Percentiles rank a stretch among this genome's conserved stretches.
These are phyloP conservation scores for Ctenicera cuprea DNA, from an alignment of 2,888 invertebrate species.

Conservation along the genomic window DNA sequence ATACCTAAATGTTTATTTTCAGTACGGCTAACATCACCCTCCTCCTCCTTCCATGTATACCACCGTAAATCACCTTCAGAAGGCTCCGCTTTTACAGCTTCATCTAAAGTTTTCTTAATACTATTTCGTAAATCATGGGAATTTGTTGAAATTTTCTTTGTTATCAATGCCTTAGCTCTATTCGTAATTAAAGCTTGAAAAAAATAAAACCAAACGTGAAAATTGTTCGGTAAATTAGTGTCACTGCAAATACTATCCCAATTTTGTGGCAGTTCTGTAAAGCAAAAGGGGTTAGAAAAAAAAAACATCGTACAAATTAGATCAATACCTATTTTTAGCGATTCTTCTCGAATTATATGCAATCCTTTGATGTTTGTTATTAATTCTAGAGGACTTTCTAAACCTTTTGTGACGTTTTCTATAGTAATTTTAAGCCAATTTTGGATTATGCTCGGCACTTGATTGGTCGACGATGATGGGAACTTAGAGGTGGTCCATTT, in stretches of 20 bases:
- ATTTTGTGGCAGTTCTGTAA: slow-evolving; percentile 77
- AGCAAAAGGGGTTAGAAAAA: too few relatives aligned
- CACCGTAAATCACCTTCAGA: slow-evolving; percentile 80
- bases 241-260: slow-evolving; percentile 80
- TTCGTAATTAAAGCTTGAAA: slow-evolving; percentile 85
- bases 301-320: slow-evolving; percentile 58
- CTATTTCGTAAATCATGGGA: slow-evolving; percentile 72
- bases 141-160: slow-evolving; percentile 65
- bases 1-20: slow-evolving; percentile 69
- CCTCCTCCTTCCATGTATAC: slow-evolving; percentile 85
- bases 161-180: slow-evolving; percentile 79
- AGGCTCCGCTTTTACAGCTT: slow-evolving; percentile 64
- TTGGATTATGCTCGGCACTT: slow-evolving; percentile 69
- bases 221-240: slow-evolving; percentile 74
- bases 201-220: slow-evolving; percentile 83
- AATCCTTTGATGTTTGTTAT: slow-evolving; percentile 83
- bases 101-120: slow-evolving; percentile 57
- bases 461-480: neutral
- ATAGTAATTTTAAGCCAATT: slow-evolving; percentile 80
- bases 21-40: slow-evolving; percentile 72
- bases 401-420: slow-evolving; percentile 75
- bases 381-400: slow-evolving; percentile 78
- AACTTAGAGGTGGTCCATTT: slow-evolving; percentile 58
- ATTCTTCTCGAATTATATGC: slow-evolving; percentile 83
- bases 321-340: slow-evolving; percentile 76